Base-by-base conservation (phyloP, 2,113 vertebrate species). In the Nanorana parkeri region DNA sequence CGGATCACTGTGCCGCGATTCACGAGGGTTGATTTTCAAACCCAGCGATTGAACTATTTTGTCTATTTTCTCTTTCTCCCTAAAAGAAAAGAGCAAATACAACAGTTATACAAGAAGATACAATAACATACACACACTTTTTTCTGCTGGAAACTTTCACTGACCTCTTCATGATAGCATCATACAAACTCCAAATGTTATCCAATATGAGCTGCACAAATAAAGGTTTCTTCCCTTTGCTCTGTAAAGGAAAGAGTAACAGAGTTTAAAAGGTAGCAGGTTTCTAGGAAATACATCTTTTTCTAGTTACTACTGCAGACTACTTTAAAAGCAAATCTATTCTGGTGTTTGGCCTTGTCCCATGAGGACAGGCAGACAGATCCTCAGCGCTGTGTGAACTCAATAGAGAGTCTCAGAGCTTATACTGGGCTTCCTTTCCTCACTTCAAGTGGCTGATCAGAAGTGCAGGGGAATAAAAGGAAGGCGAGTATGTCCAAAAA, bases 141-240 rank as follows among this genome's bases (percentile, higher is more conserved):
- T n/a, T 61, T 7, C n/a, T 23, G 29, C 55, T 75, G 13, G 41
- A 47, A 47, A 47, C 10, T 8, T 0, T 66, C 71, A 17, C 88
- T 93, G 89, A 99, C 98, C 94, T 97, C 89, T 91, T 95, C n/a
- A 89, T 93, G 66, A 99, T 96, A 1, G 96, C 95, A n/a, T 99
- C 97, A 76, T 99, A 99, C 41, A 99, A 91, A 90, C 94, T 99
- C 98, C 98, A 99, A 79, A 99, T 94, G 80, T 99, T 99, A 84
- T 99, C 97, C 88, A 99, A 88, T 72, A 99, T 96, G 2, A 99
- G 89, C 87, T 99, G 97, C 75, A 99, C 97, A 87, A 99, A 99
- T 68, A 99, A 91, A 28, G 94, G 94, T 80, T 99, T 99, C 92
- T 97, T 99, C 87, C 96, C 98, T 94, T 97, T 99, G 61, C 89